Evolutionary conservation across 2,888 invertebrate species (phyloP).

Genomic region (Aphrophora alni): DNA sequence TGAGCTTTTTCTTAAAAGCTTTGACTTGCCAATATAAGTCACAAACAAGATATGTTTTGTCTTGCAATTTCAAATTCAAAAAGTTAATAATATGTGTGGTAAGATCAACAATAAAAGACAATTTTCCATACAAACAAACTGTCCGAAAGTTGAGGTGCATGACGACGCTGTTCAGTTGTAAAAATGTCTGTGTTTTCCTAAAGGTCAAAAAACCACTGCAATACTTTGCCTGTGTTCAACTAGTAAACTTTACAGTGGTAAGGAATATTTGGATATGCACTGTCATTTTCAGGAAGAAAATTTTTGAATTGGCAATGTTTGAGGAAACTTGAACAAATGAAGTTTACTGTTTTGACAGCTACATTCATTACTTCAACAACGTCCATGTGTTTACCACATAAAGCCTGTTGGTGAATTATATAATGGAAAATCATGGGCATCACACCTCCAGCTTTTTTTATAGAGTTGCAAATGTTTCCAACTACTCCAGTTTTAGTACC

Average conservation of each 20-base stretch:
- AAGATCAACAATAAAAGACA: constrained; percentile 41
- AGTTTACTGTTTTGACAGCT: too few species aligned
- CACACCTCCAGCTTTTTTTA: constrained; percentile 10
- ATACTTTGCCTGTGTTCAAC: constrained; percentile 34
- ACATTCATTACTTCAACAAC: too few species aligned
- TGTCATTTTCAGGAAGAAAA: constrained; percentile 30
- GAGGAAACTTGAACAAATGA: constrained; percentile 19
- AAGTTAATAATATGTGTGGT: constrained; percentile 42
- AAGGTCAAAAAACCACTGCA: constrained; percentile 47
- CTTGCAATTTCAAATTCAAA: constrained; percentile 44
- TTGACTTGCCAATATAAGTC: too few species aligned
- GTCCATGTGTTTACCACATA: too few species aligned
- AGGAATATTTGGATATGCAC: constrained; percentile 25
- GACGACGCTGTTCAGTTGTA: constrained; percentile 43
- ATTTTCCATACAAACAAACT: constrained; percentile 36
- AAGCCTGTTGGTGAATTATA: too few species aligned
- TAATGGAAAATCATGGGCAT: too few species aligned
- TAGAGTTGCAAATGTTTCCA: too few species aligned
- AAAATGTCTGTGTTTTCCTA: constrained; percentile 42
- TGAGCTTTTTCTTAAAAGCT: too few species aligned
- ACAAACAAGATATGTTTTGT: constrained; percentile 26
- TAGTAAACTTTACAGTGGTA: constrained; percentile 27
- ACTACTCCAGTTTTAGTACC: too few species aligned
- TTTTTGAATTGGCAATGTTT: constrained; percentile 32
- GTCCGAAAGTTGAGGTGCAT: constrained; percentile 42